phyloP scores from a whole-genome alignment of 2,888 invertebrate genomes.

The Mycalesis mineus region DNA sequence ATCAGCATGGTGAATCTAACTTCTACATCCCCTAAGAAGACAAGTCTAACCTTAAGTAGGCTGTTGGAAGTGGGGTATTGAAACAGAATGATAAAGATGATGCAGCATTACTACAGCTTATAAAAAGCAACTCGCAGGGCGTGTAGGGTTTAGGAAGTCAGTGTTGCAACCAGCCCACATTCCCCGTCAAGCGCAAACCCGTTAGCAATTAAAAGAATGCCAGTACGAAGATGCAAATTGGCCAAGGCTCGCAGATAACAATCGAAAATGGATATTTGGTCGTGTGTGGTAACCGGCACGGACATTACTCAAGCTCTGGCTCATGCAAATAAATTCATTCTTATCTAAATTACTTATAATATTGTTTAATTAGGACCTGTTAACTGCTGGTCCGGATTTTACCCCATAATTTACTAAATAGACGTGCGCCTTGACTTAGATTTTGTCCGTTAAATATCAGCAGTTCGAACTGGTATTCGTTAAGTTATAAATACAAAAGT shows the following conservation, averaged over 20 bases:
- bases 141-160: background rate
- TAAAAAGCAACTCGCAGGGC: too few species aligned
- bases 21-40: too few species aligned
- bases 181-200: background rate
- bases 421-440: background rate
- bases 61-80: too few species aligned
- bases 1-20: too few species aligned
- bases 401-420: background rate
- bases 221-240: constrained; percentile 12
- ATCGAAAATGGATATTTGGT: constrained; percentile 10
- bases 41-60: too few species aligned
- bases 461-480: too few species aligned
- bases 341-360: constrained; percentile 12
- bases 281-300: constrained; percentile 13
- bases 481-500: too few species aligned
- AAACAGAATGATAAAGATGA: too few species aligned
- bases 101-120: too few species aligned
- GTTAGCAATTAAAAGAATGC: background rate
- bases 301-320: constrained; percentile 19
- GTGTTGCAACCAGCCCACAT: background rate
- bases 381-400: background rate
- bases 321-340: background rate
- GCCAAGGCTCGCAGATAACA: constrained; percentile 20
- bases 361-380: constrained; percentile 4
- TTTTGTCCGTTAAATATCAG: too few species aligned